Base-by-base conservation (phyloP, 2,888 invertebrate species). In the Chrysolina americana region DNA sequence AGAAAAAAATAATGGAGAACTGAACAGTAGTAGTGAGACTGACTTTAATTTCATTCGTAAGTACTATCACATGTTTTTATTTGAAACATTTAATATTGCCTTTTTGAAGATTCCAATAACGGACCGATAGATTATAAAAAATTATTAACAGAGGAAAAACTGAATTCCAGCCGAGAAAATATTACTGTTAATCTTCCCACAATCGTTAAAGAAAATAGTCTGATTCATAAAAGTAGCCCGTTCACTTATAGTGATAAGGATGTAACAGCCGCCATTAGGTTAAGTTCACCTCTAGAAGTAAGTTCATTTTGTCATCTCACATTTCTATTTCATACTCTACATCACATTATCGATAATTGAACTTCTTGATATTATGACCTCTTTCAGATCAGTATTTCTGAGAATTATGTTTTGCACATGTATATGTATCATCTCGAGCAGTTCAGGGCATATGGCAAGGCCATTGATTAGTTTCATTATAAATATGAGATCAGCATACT, bases 231-330 rank as follows among this genome's bases (percentile, higher is more conserved):
- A 79, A 86, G 88, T 78, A 88, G 86, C 77, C 89, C 89, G 0
- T 89, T 89, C 80, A 88, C 87, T 4, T 87, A 85, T 77, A 85
- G 82, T 41, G 87, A 88, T 79, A 86, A 86, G 41, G 90, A 90
- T 17, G 88, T 90, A 71, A 86, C 83, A 23, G 89, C 89, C 4
- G 85, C 83, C 53, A 87, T 91, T 64, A 87, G 87, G 81, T 87
- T 87, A 9, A 83, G 76, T 72, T 81, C 82, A 13, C 75, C 81
- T 41, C 36, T 80, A 41, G 84, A 84, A 44, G 83, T 83, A 75
- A 78, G 78, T 71, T 63, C 23, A 71, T 64, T 21, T 8, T 48
- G 48, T 48, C 8, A 13, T 64, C 50, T 50, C 8, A 36, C 36
- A 36, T 36, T 36, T 36, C 36, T 36, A 36, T 36, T 36, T 36